Percentiles rank a stretch among this genome's conserved stretches.
Conservation (phyloP, 2,113 vertebrate species). For the Notiomystis cincta region DNA sequence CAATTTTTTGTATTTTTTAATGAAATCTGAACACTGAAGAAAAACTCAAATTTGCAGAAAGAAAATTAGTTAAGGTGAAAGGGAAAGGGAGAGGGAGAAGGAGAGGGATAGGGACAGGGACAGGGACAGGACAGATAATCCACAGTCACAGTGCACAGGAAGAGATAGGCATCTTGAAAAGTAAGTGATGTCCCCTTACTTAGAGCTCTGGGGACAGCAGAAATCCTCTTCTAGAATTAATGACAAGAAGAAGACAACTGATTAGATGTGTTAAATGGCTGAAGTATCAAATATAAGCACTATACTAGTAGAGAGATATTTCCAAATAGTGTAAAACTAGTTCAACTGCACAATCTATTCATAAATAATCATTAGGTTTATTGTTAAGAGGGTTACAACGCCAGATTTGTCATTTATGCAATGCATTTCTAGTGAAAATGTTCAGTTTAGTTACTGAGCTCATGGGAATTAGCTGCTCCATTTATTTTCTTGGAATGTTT, state of each 20-base stretch:
- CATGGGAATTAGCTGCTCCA: accelerated
- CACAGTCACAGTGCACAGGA: background rate
- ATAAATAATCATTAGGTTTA: background rate
- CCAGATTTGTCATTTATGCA: background rate
- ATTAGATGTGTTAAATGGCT: background rate
- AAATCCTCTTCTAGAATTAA: background rate
- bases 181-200: background rate
- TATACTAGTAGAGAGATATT: background rate
- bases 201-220: background rate
- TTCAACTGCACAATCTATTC: background rate
- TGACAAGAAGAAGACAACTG: background rate
- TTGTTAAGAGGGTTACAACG: background rate
- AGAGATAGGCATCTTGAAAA: background rate
- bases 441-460: background rate
- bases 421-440: background rate
- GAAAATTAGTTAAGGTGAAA: background rate
- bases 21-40: background rate
- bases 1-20: accelerated
- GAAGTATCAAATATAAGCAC: background rate
- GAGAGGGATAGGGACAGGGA: background rate
- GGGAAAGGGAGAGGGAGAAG: background rate
- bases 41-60: background rate
- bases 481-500: background rate
- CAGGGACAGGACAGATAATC: background rate
- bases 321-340: background rate